phyloP scores from a whole-genome alignment of 2,888 invertebrate species.

The Xestoiulus laeticollis region DNA sequence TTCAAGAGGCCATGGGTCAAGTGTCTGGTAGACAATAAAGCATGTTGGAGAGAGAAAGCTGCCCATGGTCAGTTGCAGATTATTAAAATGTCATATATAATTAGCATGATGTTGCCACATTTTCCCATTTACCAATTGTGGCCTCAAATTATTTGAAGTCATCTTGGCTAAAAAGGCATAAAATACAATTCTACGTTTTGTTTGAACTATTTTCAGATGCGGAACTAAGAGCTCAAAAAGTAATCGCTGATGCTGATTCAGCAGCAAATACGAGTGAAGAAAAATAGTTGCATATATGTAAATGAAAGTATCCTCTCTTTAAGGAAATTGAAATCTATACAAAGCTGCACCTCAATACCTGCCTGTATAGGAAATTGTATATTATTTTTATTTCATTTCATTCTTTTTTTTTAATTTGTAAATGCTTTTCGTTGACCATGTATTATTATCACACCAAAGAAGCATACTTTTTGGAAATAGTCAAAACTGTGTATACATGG shows the following conservation, averaged over 20 bases:
- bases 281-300: conserved; percentile 39
- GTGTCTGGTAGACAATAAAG: conserved; percentile 81
- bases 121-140: too few relatives aligned
- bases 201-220: conserved; percentile 45
- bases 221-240: conserved; percentile 47
- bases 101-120: background rate
- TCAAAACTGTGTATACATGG: background rate
- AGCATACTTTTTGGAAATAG: background rate
- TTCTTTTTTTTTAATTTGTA: background rate
- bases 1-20: conserved; percentile 81
- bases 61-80: conserved; percentile 46
- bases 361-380: conserved; percentile 46
- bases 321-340: conserved; percentile 40
- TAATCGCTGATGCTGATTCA: background rate
- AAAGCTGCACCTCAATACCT: conserved; percentile 19
- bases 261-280: conserved; percentile 34
- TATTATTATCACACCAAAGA: conserved; percentile 2
- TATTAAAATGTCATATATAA: conserved; percentile 5
- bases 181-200: too few relatives aligned
- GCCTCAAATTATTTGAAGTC: too few relatives aligned
- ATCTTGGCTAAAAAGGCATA: too few relatives aligned
- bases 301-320: conserved; percentile 39
- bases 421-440: conserved; percentile 31
- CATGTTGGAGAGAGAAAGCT: conserved; percentile 73
- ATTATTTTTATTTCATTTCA: conserved; percentile 27